Evolutionary conservation across 2,113 vertebrate species (phyloP).

Genomic region (Myodes glareolus): DNA sequence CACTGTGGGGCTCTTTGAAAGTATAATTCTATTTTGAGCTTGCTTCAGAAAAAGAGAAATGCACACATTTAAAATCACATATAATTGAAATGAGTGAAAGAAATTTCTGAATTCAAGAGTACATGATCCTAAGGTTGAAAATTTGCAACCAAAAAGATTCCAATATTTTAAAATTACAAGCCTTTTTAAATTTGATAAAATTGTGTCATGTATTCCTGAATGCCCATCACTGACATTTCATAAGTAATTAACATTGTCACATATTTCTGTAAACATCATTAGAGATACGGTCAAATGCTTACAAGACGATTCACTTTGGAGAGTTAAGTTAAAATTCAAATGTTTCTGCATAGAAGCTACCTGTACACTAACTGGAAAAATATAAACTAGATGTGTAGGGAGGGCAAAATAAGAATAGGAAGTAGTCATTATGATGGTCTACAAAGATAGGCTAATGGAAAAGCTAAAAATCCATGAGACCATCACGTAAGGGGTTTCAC

Average conservation of each 20-base stretch:
- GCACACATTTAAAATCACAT: background rate
- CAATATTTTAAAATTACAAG: conserved; percentile 25
- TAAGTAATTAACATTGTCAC: background rate
- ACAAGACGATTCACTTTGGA: background rate
- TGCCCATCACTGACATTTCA: background rate
- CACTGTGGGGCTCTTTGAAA: background rate
- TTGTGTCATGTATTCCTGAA: background rate
- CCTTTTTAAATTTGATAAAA: background rate
- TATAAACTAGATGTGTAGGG: background rate
- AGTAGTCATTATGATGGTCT: background rate
- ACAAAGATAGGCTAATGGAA: background rate
- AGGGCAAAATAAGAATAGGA: background rate
- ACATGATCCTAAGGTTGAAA: background rate
- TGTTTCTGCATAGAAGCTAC: background rate
- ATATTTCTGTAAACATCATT: background rate
- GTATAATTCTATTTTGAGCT: background rate
- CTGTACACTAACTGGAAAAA: background rate
- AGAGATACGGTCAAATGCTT: background rate
- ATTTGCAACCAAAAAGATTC: background rate
- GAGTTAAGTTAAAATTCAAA: background rate
- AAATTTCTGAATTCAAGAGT: background rate
- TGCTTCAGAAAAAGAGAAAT: background rate
- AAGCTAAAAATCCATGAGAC: background rate
- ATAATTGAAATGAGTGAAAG: background rate
- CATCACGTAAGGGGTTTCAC: background rate